These are phyloP conservation scores for Lycaena phlaeas DNA, from an alignment of 2,888 invertebrate species.

Conservation along the genomic window DNA sequence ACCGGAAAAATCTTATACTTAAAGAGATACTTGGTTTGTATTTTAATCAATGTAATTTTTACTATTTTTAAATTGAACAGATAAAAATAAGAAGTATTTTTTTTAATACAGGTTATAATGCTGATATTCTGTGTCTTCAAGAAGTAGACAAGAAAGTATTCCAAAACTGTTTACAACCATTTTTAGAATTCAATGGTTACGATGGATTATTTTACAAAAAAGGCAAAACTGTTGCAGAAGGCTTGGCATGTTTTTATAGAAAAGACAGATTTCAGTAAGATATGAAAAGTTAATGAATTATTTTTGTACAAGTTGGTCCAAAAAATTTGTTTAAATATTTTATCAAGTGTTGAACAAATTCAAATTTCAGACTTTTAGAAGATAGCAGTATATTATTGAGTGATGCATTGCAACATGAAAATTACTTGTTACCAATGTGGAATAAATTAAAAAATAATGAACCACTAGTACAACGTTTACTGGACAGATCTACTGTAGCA, in stretches of 20 bases:
- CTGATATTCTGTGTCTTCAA: slow-evolving; percentile 92
- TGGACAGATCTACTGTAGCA: slow-evolving; percentile 77
- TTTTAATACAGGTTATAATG: slow-evolving; percentile 81
- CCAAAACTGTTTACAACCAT: slow-evolving; percentile 75
- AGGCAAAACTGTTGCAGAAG: slow-evolving; percentile 83
- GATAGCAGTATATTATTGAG: slow-evolving; percentile 73
- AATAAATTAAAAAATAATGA: slow-evolving; percentile 71
- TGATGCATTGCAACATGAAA: slow-evolving; percentile 66
- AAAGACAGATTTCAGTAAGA: slow-evolving; percentile 77
- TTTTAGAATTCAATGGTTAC: slow-evolving; percentile 70
- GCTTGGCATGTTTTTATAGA: slow-evolving; percentile 85
- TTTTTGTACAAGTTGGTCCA: no score
- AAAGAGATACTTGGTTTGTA: slow-evolving; percentile 84
- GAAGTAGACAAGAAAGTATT: slow-evolving; percentile 91
- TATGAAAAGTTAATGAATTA: no score
- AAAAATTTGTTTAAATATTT: not conserved
- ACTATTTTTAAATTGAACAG: not conserved
- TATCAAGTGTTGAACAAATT: no score
- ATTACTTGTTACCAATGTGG: slow-evolving; percentile 74
- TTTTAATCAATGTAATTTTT: slow-evolving; percentile 2
- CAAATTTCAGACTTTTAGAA: slow-evolving; percentile 56
- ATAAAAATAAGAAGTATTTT: not conserved
- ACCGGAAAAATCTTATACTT: slow-evolving; percentile 87
- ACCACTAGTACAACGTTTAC: slow-evolving; percentile 70
- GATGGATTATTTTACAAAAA: slow-evolving; percentile 79